Evolutionary conservation across 2,113 vertebrate genomes (phyloP).

Genomic region (Hepsetus odoe): DNA sequence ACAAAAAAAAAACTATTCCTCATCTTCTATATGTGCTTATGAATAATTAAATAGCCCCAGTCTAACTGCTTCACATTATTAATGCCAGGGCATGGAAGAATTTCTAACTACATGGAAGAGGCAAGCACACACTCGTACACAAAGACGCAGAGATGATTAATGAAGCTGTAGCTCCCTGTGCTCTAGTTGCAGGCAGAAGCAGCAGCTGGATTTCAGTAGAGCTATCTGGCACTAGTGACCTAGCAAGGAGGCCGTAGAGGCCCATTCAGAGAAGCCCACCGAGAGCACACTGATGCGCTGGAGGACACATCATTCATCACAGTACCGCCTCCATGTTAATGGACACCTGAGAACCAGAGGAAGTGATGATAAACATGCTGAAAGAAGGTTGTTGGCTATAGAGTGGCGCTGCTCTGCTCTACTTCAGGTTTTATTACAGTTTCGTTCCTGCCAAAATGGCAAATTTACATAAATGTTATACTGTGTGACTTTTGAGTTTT

Average conservation of each 20-base stretch:
- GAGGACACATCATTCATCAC: conserved; percentile 32
- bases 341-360: conserved; percentile 5
- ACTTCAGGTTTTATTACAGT: neutral
- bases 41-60: neutral
- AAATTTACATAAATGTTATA: too few species aligned
- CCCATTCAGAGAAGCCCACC: conserved; percentile 26
- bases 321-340: neutral
- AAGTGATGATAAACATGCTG: neutral
- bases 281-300: conserved; percentile 2
- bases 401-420: neutral
- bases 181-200: conserved; percentile 10
- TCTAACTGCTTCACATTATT: neutral
- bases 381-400: neutral
- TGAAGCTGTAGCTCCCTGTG: neutral
- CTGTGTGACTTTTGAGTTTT: too few species aligned
- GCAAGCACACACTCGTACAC: neutral
- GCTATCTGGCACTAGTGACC: conserved; percentile 18
- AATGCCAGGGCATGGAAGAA: neutral
- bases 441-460: neutral
- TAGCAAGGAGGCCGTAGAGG: conserved; percentile 31
- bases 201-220: conserved; percentile 38
- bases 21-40: neutral
- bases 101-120: neutral
- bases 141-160: conserved; percentile 9
- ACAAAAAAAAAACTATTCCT: neutral